phyloP scores from a whole-genome alignment of 1,140 invertebrate species.

The Drosophila lacteicornis region DNA sequence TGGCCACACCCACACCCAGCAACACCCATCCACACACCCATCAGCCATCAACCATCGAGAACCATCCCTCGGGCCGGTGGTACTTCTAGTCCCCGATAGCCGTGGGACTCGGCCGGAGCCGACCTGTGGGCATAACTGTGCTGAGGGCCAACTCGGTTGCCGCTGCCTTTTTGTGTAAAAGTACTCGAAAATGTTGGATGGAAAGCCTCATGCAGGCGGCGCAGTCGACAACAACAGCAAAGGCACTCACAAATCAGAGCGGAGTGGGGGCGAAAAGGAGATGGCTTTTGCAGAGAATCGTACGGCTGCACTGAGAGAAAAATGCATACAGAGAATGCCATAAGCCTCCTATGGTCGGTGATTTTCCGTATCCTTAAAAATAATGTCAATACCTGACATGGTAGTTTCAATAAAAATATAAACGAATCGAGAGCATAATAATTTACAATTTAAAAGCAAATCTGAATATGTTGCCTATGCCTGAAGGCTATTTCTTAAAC shows the following conservation, averaged over 20 bases:
- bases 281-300: slow-evolving; percentile 13
- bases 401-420: not conserved
- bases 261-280: slow-evolving; percentile 1
- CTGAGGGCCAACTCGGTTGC: slow-evolving; percentile 31
- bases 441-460: not conserved
- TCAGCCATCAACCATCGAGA: slow-evolving; percentile 33
- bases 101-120: slow-evolving; percentile 42
- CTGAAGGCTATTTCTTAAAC: not conserved
- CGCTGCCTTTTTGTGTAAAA: slow-evolving; percentile 78
- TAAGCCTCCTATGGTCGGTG: too few relatives aligned
- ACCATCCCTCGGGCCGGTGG: not conserved
- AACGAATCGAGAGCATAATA: not conserved
- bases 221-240: slow-evolving; percentile 64
- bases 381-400: not conserved
- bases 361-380: not conserved
- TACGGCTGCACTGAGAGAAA: slow-evolving; percentile 32
- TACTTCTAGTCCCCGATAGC: slow-evolving; percentile 47
- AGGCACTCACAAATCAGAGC: slow-evolving; percentile 73
- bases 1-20: slow-evolving; percentile 26
- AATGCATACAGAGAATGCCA: not conserved
- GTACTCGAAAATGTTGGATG: slow-evolving; percentile 79
- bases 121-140: slow-evolving; percentile 28
- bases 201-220: slow-evolving; percentile 57
- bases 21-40: not conserved
- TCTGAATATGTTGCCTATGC: not conserved